A percentile compares a stretch with the other conserved stretches of the same genome.
phyloP scores from a whole-genome alignment of 1,140 invertebrate genomes.

The Drosophila paulistorum region DNA sequence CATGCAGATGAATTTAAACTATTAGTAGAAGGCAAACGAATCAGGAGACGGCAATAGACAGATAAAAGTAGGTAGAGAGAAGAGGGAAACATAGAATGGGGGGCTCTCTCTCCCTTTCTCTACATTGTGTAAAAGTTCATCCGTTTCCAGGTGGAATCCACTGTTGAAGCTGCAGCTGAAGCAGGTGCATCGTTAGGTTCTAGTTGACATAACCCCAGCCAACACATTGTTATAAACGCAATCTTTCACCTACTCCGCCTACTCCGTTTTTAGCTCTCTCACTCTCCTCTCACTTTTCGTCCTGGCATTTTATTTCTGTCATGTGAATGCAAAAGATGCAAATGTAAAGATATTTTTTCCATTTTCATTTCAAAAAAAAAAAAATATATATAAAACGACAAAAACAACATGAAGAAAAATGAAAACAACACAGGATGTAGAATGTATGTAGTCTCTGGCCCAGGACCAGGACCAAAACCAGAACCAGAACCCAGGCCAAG shows the following conservation, averaged over 20 bases:
- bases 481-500: constrained; percentile 2
- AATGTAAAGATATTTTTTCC: constrained; percentile 74
- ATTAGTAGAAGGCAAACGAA: constrained; percentile 48
- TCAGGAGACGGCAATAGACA: background rate
- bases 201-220: constrained; percentile 57
- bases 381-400: background rate
- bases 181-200: constrained; percentile 32
- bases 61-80: background rate
- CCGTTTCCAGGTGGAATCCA: constrained; percentile 12
- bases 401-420: background rate
- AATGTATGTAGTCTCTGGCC: constrained; percentile 7
- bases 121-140: background rate
- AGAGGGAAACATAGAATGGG: constrained; percentile 12
- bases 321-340: constrained; percentile 74
- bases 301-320: constrained; percentile 49
- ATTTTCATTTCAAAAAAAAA: constrained; percentile 58
- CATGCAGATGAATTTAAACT: constrained; percentile 75
- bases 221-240: constrained; percentile 60
- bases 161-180: constrained; percentile 15
- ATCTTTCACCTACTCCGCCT: constrained; percentile 45
- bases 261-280: background rate
- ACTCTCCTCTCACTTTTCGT: background rate
- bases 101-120: background rate
- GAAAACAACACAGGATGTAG: constrained; percentile 15
- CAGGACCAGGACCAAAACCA: constrained; percentile 17